phyloP scores from a whole-genome alignment of 2,888 invertebrate genomes.

The Aproaerema taeniolella region DNA sequence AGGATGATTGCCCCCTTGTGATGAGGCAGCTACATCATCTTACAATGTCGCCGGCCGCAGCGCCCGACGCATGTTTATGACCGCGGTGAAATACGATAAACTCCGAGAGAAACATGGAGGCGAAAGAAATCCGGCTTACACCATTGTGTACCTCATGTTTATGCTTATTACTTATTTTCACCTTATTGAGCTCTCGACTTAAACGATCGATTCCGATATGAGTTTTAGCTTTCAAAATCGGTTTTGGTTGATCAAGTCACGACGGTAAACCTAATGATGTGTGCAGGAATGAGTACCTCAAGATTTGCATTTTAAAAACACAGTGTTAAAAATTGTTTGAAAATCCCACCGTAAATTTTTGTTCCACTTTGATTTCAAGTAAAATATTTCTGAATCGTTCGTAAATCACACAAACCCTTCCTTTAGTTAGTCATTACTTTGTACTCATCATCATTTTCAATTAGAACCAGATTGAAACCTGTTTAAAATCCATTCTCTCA shows the following conservation, averaged over 20 bases:
- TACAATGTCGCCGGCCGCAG: constrained; percentile 70
- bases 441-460: constrained; percentile 40
- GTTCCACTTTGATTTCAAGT: too few species aligned
- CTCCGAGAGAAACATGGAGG: constrained; percentile 62
- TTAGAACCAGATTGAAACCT: constrained; percentile 48
- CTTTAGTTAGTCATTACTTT: constrained; percentile 14
- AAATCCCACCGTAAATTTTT: too few species aligned
- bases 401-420: neutral
- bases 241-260: constrained; percentile 29
- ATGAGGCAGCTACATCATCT: constrained; percentile 74
- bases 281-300: neutral
- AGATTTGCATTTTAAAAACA: too few species aligned
- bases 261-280: constrained; percentile 11
- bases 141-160: constrained; percentile 65
- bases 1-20: constrained; percentile 76
- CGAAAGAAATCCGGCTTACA: constrained; percentile 66
- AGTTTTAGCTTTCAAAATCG: too few species aligned
- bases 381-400: neutral
- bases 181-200: constrained; percentile 54
- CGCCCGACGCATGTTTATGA: constrained; percentile 60
- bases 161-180: constrained; percentile 73
- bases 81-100: constrained; percentile 70
- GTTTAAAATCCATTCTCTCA: constrained; percentile 28
- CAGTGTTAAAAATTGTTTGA: too few species aligned
- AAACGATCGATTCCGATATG: constrained; percentile 49